phyloP scores from a whole-genome alignment of 2,797 vertebrate species.

The Diplodus puntazzo region DNA sequence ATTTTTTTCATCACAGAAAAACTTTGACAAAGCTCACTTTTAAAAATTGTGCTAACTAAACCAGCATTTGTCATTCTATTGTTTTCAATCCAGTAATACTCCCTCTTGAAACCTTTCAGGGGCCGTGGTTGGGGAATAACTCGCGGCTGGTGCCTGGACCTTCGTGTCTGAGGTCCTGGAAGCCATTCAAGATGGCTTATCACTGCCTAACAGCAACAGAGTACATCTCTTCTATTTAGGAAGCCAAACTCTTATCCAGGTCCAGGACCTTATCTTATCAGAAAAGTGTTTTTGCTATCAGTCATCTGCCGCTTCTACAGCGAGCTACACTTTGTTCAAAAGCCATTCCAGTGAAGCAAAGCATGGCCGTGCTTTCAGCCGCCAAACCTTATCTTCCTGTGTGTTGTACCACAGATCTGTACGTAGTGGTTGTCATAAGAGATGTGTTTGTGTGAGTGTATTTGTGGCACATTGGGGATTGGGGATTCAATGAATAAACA shows the following conservation, averaged over 20 bases:
- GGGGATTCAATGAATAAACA: slow-evolving; percentile 87
- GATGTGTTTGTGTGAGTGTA: slow-evolving; percentile 78
- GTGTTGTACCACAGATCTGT: slow-evolving; percentile 74
- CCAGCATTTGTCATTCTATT: slow-evolving; percentile 28
- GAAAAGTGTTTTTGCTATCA: slow-evolving; percentile 65
- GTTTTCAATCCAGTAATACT: slow-evolving; percentile 44
- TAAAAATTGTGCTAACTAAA: slow-evolving; percentile 22
- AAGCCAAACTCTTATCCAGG: slow-evolving; percentile 77
- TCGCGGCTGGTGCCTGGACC: slow-evolving; percentile 52
- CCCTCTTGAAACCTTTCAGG: slow-evolving; percentile 50
- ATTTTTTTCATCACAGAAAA: neutral
- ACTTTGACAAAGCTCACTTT: slow-evolving; percentile 1
- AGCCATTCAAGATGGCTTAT: slow-evolving; percentile 77
- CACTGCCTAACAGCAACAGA: slow-evolving; percentile 73
- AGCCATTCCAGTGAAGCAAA: slow-evolving; percentile 69
- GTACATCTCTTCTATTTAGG: slow-evolving; percentile 64
- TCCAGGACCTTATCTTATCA: slow-evolving; percentile 81
- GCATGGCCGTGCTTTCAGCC: slow-evolving; percentile 52
- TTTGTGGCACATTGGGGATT: slow-evolving; percentile 80
- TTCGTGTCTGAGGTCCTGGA: slow-evolving; percentile 72
- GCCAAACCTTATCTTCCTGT: slow-evolving; percentile 68
- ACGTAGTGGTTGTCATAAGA: slow-evolving; percentile 81
- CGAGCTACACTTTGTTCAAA: slow-evolving; percentile 70
- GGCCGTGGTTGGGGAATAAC: slow-evolving; percentile 54
- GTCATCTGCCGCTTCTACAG: slow-evolving; percentile 69